phyloP scores from a whole-genome alignment of 2,113 vertebrate genomes.

The Progne subis region DNA sequence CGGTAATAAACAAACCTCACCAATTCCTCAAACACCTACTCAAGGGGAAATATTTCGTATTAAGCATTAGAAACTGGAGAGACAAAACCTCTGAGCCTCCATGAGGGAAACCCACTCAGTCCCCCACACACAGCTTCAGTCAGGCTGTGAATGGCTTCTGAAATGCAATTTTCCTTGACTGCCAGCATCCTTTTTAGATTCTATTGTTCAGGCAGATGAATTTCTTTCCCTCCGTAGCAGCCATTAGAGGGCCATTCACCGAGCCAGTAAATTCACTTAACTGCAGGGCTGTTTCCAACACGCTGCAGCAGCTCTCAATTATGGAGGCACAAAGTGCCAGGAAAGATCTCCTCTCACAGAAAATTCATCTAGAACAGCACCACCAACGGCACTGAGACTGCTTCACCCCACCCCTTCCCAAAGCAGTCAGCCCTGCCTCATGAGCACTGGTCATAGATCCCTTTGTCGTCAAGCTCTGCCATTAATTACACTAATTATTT shows the following conservation, averaged over 20 bases:
- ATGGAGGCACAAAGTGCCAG: fast-evolving
- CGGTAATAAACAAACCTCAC: fast-evolving
- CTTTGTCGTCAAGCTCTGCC: fast-evolving
- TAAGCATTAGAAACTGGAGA: not conserved
- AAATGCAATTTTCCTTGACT: fast-evolving
- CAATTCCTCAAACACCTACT: too few species aligned
- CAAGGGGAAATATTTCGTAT: fast-evolving
- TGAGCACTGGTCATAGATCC: fast-evolving
- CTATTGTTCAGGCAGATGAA: too few species aligned
- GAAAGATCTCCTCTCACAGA: not conserved
- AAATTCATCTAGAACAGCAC: fast-evolving
- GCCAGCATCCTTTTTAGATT: not conserved
- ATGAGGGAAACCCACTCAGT: not conserved
- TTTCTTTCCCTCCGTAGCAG: not conserved
- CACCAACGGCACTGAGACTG: not conserved
- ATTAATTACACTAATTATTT: too few species aligned
- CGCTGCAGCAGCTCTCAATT: fast-evolving
- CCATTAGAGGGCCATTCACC: not conserved
- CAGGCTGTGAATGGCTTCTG: fast-evolving
- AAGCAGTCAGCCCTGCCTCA: not conserved
- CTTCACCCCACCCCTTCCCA: not conserved
- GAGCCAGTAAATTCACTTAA: not conserved
- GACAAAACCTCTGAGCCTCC: not conserved
- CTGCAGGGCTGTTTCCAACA: not conserved
- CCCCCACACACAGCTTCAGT: fast-evolving